Percentiles rank a stretch among this genome's conserved stretches.
Conservation (phyloP, 2,797 vertebrate genomes). For the Corythornis leucogaster region DNA sequence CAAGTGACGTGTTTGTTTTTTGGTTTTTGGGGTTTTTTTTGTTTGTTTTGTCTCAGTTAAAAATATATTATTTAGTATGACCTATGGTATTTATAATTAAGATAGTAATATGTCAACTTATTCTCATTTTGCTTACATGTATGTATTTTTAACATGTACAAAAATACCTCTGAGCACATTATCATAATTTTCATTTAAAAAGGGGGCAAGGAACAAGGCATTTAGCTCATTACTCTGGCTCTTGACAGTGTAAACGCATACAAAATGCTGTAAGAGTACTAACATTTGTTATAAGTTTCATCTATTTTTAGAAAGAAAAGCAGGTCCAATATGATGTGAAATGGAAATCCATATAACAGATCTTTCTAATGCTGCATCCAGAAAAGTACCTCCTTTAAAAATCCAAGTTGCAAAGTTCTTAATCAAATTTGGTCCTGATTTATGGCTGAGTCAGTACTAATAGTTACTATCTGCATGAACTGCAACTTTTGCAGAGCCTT, state of each 20-base stretch:
- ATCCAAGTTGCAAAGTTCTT: not conserved
- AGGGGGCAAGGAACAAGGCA: not conserved
- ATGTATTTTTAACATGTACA: not conserved
- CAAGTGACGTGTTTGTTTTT: not conserved
- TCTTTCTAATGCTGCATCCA: not conserved
- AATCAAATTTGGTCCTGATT: not conserved
- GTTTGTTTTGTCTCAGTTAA: not conserved
- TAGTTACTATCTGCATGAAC: not conserved
- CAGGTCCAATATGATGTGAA: not conserved
- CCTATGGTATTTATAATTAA: not conserved
- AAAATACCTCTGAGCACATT: not conserved
- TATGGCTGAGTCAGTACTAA: conserved; percentile 17
- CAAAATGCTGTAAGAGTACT: not conserved
- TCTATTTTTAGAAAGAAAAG: not conserved
- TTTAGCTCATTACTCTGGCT: not conserved
- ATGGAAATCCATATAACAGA: not conserved
- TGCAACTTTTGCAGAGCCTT: not conserved
- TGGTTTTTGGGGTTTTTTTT: not conserved
- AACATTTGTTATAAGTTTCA: not conserved
- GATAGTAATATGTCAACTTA: not conserved
- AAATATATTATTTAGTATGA: not conserved
- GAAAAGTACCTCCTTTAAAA: not conserved
- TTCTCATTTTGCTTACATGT: not conserved
- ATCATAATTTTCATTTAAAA: not conserved
- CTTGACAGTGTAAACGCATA: not conserved